These are phyloP conservation scores for Ailuropoda melanoleuca DNA, from an alignment of 2,113 vertebrate genomes.

Conservation along the genomic window DNA sequence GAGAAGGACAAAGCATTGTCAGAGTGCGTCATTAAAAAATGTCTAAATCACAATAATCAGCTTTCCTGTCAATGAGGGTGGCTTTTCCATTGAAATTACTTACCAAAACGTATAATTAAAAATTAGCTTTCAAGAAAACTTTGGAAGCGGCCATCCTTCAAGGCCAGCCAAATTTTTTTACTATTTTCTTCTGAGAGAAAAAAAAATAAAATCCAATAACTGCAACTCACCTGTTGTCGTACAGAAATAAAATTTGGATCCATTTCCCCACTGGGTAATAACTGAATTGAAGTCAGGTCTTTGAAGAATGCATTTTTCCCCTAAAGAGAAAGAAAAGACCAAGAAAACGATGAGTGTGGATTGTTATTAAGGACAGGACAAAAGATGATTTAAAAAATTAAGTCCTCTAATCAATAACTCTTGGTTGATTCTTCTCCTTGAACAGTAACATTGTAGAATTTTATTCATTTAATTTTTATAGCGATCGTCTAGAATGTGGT, in stretches of 20 bases:
- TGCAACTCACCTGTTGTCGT: constrained; percentile 90
- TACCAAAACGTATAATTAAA: not conserved
- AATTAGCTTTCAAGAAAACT: not conserved
- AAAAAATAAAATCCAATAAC: not conserved
- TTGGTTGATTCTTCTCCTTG: not conserved
- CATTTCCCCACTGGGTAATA: constrained; percentile 95
- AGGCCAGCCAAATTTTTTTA: not conserved
- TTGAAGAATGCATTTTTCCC: constrained; percentile 99
- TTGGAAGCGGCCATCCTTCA: not conserved
- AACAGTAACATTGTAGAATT: not conserved
- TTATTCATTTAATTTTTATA: not conserved
- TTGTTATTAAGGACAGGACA: not conserved
- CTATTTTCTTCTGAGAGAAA: not conserved
- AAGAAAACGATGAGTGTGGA: not conserved
- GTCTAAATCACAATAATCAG: not conserved
- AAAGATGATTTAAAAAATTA: not conserved
- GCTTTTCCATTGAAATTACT: not conserved
- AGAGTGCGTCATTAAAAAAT: not conserved
- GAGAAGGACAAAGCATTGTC: not conserved
- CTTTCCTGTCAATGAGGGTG: not conserved
- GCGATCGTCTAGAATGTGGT: not conserved
- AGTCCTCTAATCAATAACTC: not conserved
- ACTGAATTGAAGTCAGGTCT: constrained; percentile 95
- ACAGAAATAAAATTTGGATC: constrained; percentile 90
- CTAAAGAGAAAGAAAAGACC: constrained; percentile 80